These are phyloP conservation scores for Neria commutata DNA, from an alignment of 2,888 invertebrate genomes.

Conservation along the genomic window DNA sequence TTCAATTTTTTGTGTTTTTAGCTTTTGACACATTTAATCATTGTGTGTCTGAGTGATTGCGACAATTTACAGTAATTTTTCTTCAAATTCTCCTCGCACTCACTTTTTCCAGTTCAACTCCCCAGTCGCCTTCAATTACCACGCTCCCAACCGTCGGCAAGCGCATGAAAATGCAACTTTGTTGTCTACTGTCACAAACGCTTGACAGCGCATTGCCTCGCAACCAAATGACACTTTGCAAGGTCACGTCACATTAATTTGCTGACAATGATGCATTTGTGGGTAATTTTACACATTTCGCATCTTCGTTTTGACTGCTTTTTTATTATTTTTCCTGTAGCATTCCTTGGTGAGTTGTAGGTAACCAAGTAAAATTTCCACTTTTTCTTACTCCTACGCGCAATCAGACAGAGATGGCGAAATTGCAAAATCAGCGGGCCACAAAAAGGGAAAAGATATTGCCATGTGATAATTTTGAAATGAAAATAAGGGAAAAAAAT, in stretches of 20 bases:
- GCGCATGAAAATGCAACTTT: slow-evolving; percentile 26
- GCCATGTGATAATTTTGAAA: no score
- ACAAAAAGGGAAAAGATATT: no score
- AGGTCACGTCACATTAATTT: slow-evolving; percentile 55
- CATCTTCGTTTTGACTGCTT: no score
- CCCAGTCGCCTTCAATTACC: slow-evolving; percentile 10
- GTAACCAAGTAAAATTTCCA: no score
- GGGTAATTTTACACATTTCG: not conserved
- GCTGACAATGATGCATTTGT: slow-evolving; percentile 52
- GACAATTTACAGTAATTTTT: slow-evolving; percentile 51
- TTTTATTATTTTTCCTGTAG: not conserved
- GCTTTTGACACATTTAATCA: slow-evolving; percentile 53
- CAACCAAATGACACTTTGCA: slow-evolving; percentile 51
- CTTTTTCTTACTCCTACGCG: no score
- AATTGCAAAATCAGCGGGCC: no score
- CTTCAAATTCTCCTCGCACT: slow-evolving; percentile 33
- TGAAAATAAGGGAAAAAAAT: no score
- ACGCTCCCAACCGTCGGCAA: no score
- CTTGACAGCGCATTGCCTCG: no score
- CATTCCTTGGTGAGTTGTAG: no score
- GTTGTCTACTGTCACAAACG: slow-evolving; percentile 24
- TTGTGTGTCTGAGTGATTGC: no score
- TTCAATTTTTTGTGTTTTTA: slow-evolving; percentile 45
- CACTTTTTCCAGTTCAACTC: not conserved
- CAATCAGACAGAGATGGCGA: no score